Percentiles rank a stretch among this genome's conserved stretches.
Conservation (phyloP, 2,113 vertebrate species). For the Cyanoderma ruficeps region DNA sequence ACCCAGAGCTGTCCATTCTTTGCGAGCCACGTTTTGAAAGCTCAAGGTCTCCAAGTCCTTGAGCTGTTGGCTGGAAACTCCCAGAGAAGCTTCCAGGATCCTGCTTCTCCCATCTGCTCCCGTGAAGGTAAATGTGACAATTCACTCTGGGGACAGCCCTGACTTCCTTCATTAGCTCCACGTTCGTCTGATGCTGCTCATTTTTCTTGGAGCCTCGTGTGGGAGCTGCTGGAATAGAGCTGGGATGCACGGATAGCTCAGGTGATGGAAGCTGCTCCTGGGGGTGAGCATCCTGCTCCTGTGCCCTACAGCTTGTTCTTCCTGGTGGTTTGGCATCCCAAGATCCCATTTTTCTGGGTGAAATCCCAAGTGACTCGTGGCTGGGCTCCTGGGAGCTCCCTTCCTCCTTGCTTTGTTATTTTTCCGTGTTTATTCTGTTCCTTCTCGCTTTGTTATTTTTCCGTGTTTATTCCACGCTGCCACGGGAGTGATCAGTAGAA, state of each 20-base stretch:
- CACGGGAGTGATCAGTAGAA: not conserved
- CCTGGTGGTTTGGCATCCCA: not conserved
- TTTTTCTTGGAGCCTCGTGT: not conserved
- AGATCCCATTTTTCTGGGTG: not conserved
- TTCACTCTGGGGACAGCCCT: not conserved
- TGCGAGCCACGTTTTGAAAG: not conserved
- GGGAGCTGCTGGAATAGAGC: not conserved
- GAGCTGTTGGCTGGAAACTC: not conserved
- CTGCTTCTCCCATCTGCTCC: slow-evolving; percentile 11
- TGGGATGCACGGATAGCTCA: not conserved
- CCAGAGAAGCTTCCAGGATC: not conserved
- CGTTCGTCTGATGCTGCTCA: not conserved
- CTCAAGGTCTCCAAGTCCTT: not conserved
- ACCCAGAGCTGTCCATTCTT: not conserved
- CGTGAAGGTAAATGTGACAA: not conserved
- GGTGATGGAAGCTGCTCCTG: not conserved
- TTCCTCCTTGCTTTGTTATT: too few relatives aligned
- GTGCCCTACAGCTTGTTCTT: not conserved
- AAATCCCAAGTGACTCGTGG: not conserved
- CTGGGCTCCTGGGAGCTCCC: not conserved
- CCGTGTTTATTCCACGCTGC: not conserved
- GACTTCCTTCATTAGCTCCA: not conserved
- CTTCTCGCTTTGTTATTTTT: not conserved
- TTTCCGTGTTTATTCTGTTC: not conserved
- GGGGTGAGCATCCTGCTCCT: not conserved